Evolutionary conservation across 2,888 invertebrate genomes (phyloP), one percentile per base, ranked within the genome.

Genomic region (Drosophila hawaiiensis): DNA sequence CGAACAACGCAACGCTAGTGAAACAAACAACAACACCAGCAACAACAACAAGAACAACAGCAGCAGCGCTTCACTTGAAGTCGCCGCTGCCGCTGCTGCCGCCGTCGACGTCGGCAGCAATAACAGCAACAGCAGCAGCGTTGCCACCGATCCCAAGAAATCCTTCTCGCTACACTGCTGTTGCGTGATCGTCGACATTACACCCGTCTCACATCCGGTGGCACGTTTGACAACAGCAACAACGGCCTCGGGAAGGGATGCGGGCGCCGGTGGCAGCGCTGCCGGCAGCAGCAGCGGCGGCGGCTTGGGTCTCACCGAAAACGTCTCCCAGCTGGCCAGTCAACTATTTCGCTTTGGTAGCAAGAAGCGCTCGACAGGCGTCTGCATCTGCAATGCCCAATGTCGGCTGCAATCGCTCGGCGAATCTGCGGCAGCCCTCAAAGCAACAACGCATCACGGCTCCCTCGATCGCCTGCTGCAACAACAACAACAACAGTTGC

Each of bases 131-230:
- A 74, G 31, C 64, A 64, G 56, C 84, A 90, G 90, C 90, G 78
- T 82, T 78, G 90, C 91, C 89, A 91, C 83, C 82, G 91, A 92
- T 91, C 93, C 93, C 88, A 94, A 93, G 84, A 94, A 93, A 87
- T 91, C 93, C 92, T 92, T 94, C 92, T 93, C 93, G 92, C 92
- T 94, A 89, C 93, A 94, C 92, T 94, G 94, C 91, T 94, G 94
- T 93, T 94, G 94, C 92, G 93, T 94, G 93, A 93, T 94, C 91
- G 94, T 94, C 90, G 93, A 94, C 92, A 93, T 94, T 91, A 93
- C 94, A 87, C 93, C 94, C 87, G 93, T 93, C 84, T 92, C 93
- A 92, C 90, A 92, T 92, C 89, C 92, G 60, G 87, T 79, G 92
- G 91, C 91, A 91, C 93, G 92, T 84, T 85, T 93, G 92, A 93